Evolutionary conservation across 2,797 vertebrate species (phyloP), one percentile per base, ranked within the genome.

Genomic region (Morelia viridis): DNA sequence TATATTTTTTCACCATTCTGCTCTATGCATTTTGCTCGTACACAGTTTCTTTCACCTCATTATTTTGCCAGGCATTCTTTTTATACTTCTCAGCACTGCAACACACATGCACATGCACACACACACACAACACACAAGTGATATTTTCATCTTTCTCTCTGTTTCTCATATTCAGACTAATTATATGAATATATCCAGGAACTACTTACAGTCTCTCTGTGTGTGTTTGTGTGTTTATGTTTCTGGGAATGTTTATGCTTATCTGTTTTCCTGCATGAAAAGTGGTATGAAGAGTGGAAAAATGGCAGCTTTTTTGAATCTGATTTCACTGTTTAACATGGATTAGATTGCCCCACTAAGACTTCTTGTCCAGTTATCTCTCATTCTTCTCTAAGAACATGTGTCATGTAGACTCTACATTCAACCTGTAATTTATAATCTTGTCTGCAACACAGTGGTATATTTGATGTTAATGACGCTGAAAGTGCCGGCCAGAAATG

Each of bases 381-480:
- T 80, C 31, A 46, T 22, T 41, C 31, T 89, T 24, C 3, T 92
- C 93, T 94, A 15, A 86, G 60, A 35, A 35, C 2, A 22, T 83
- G 19, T 28, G 60, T 28, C 1, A 83, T 28, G 53, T 22, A n/a
- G 64, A 57, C n/a, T 71, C 24, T 26, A 5, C 26, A 7, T 15
- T 65, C 56, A 46, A 64, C 84, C 64, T n/a, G 85, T 53, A 11
- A 93, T 92, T 91, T 87, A 87, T 56, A 35, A 60, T 15, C 2
- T 0, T 0, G 5, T 91, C 90, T 92, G 35, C 90, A n/a, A 85
- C 61, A 24, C 62, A 94, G 1, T 84, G 8, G 58, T 31, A 11
- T 83, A 46, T 1, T 60, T 93, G 26, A 87, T 94, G 92, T n/a
- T n/a, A n/a, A n/a, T n/a, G n/a, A n/a, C n/a, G n/a, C n/a, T n/a